Evolutionary conservation across 2,797 vertebrate species (phyloP).

Genomic region (Cynodonichthys magdalenae): DNA sequence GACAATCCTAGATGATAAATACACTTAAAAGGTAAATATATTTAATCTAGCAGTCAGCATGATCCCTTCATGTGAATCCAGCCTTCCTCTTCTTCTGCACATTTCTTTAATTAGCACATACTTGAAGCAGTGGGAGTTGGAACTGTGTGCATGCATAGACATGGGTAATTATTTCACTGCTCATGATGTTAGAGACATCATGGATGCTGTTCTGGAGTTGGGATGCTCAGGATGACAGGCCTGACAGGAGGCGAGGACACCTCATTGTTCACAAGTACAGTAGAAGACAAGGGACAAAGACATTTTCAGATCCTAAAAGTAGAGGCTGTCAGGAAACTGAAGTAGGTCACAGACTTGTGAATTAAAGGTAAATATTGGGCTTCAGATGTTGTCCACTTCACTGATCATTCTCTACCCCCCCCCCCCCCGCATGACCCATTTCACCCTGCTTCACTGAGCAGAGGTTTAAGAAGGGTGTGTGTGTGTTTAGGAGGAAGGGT

Average conservation of each 20-base stretch:
- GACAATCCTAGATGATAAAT: too few species aligned
- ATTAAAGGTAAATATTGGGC: conserved; percentile 60
- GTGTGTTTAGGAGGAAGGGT: not conserved
- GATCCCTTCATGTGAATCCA: conserved; percentile 18
- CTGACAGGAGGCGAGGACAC: conserved; percentile 22
- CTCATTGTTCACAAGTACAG: not conserved
- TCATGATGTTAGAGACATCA: conserved; percentile 40
- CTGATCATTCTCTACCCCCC: conserved; percentile 23
- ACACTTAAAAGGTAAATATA: too few species aligned
- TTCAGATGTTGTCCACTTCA: conserved; percentile 57
- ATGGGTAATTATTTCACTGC: conserved; percentile 58
- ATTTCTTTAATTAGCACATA: conserved; percentile 58
- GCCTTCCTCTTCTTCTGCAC: not conserved
- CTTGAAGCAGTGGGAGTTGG: conserved; percentile 20
- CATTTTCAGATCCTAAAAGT: not conserved
- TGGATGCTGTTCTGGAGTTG: conserved; percentile 54
- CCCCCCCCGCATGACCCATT: conserved; percentile 23
- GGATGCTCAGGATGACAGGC: conserved; percentile 9
- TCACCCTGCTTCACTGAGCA: conserved; percentile 30
- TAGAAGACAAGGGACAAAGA: conserved; percentile 5
- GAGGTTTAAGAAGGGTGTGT: conserved; percentile 1
- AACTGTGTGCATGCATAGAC: conserved; percentile 42
- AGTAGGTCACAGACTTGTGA: conserved; percentile 57
- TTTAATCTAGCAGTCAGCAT: too few species aligned
- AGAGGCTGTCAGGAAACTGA: conserved; percentile 12